These are phyloP conservation scores for Ostrea denselamellosa DNA, from an alignment of 1,140 invertebrate species.

Conservation along the genomic window DNA sequence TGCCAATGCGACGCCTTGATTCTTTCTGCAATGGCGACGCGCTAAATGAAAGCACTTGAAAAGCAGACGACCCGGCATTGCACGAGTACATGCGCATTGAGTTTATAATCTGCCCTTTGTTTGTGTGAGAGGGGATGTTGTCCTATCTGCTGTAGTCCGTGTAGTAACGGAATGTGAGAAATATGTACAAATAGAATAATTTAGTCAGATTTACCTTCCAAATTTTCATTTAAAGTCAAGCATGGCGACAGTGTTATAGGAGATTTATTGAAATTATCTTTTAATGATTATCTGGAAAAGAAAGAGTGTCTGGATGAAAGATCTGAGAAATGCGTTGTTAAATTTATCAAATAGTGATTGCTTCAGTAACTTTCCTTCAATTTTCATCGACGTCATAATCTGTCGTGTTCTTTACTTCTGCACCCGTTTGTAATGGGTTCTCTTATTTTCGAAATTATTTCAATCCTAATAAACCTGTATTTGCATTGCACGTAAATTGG, in stretches of 20 bases:
- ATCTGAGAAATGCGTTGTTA: background rate
- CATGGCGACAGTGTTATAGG: slow-evolving; percentile 1
- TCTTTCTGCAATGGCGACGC: slow-evolving; percentile 50
- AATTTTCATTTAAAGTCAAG: slow-evolving; percentile 8
- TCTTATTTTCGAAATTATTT: no score
- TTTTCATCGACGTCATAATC: background rate
- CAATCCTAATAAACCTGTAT: no score
- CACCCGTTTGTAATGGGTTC: no score
- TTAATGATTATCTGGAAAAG: slow-evolving; percentile 18
- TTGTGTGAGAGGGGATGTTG: slow-evolving; percentile 11
- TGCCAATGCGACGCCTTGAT: slow-evolving; percentile 48
- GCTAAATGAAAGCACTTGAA: slow-evolving; percentile 51
- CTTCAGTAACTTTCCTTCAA: background rate
- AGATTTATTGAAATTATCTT: slow-evolving; percentile 36
- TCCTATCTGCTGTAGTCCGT: background rate
- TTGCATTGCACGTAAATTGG: no score
- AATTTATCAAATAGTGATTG: background rate
- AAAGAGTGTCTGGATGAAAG: background rate
- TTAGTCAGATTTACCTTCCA: background rate
- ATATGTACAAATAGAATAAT: slow-evolving; percentile 27
- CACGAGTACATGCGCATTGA: slow-evolving; percentile 42
- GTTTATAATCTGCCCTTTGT: slow-evolving; percentile 9
- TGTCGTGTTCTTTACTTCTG: background rate
- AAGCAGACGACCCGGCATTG: slow-evolving; percentile 38
- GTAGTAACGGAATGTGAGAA: slow-evolving; percentile 26